Evolutionary conservation across 2,797 vertebrate genomes (phyloP), one percentile per base, ranked within the genome.

Genomic region (Coracias cyanogaster): DNA sequence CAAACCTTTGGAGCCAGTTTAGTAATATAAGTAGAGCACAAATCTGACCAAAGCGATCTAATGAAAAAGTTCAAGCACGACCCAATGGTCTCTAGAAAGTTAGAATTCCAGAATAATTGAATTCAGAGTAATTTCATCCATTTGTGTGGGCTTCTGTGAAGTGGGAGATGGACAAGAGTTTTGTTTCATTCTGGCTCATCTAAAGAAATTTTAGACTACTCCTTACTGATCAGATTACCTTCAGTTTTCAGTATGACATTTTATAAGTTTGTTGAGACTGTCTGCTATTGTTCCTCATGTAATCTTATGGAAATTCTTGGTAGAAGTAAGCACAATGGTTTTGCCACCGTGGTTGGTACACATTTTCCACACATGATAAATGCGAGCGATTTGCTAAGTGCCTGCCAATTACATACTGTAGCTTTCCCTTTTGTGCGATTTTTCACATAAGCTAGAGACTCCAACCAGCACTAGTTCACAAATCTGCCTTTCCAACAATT

Each of bases 91-190:
- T 96, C 96, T 93, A 97, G 92, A 97, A 96, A 95, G 93, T 93
- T 95, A 82, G 91, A 96, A 97, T 97, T 97, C 97, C 96, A 96
- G 96, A 96, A 97, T 96, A 95, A 97, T 96, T 97, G 70, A 96
- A 97, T 97, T 97, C 91, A 86, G 74, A 78, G 93, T 97, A 97
- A 96, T 97, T 97, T 97, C 87, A 96, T 97, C 94, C 94, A 96
- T 96, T 97, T 96, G 95, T 96, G 95, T 97, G 94, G 96, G 93
- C 96, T 96, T 95, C 93, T 97, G 87, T 96, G 94, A 96, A 96
- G 93, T 95, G 89, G 94, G 66, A 97, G 92, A 94, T 96, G 94
- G 96, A 97, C 96, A 97, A 96, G 92, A 94, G 80, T 95, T 96
- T 86, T 86, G 51, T 96, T 97, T 96, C 94, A 95, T 96, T 96